Evolutionary conservation across 1,140 invertebrate species (phyloP).

Genomic region (Caenorhabditis latens): DNA sequence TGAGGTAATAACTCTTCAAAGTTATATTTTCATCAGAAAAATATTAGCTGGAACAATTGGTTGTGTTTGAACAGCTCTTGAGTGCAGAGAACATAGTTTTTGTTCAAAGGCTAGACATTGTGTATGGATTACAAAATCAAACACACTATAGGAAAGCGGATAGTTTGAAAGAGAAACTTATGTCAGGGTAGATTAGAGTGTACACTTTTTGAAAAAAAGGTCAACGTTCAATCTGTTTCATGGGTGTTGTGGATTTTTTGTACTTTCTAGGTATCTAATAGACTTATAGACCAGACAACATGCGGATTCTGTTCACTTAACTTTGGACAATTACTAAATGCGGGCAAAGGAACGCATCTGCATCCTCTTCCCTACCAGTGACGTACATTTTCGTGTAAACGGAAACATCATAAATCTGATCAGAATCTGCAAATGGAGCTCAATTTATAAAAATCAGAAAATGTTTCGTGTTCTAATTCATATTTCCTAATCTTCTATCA

Average conservation of each 20-base stretch:
- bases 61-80: conserved; percentile 36
- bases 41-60: conserved; percentile 4
- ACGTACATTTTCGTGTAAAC: no score
- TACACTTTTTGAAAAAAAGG: background rate
- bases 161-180: background rate
- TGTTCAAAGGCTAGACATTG: background rate
- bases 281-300: no score
- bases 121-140: background rate
- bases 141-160: background rate
- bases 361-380: no score
- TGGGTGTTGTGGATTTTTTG: no score
- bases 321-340: no score
- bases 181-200: background rate
- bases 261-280: no score
- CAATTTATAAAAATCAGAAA: background rate
- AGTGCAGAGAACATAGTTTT: conserved; percentile 19
- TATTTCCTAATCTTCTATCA: background rate
- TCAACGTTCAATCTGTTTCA: no score
- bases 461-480: background rate
- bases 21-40: background rate
- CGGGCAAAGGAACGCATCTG: no score
- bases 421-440: background rate
- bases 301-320: no score
- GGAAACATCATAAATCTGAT: background rate
- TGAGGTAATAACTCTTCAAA: background rate